These are phyloP conservation scores for Octonoba sinensis DNA, from an alignment of 2,888 invertebrate species.

Conservation along the genomic window DNA sequence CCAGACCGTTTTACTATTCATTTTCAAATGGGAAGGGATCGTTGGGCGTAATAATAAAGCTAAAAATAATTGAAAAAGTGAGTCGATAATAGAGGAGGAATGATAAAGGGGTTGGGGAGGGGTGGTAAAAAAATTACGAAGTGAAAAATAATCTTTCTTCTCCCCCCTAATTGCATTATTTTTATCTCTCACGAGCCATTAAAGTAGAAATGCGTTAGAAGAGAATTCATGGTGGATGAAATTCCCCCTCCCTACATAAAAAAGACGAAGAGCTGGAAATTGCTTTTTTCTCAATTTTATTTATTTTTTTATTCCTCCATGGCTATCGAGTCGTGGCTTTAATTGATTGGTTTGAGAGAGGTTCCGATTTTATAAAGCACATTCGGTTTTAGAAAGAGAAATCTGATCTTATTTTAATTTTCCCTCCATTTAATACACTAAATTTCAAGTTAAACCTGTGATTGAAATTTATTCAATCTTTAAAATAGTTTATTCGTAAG, in stretches of 20 bases:
- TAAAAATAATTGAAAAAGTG: slow-evolving; percentile 35
- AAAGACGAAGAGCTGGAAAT: slow-evolving; percentile 44
- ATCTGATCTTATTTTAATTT: neutral
- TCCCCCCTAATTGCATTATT: slow-evolving; percentile 62
- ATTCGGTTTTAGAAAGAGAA: slow-evolving; percentile 1
- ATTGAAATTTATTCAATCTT: no score
- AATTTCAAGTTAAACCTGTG: no score
- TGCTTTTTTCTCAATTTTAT: slow-evolving; percentile 28
- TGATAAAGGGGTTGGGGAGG: slow-evolving; percentile 1
- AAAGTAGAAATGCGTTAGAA: slow-evolving; percentile 52
- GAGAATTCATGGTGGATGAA: slow-evolving; percentile 14
- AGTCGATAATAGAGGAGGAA: slow-evolving; percentile 40
- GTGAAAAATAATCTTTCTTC: slow-evolving; percentile 51
- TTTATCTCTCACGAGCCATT: slow-evolving; percentile 57
- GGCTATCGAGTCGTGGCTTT: slow-evolving; percentile 41
- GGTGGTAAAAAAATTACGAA: slow-evolving; percentile 30
- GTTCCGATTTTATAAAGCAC: neutral
- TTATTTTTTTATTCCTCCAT: slow-evolving; percentile 8
- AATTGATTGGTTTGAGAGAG: slow-evolving; percentile 45
- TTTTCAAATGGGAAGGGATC: slow-evolving; percentile 14
- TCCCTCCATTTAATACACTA: no score
- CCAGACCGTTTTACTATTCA: slow-evolving; percentile 44
- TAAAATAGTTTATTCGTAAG: no score
- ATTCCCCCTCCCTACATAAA: slow-evolving; percentile 14
- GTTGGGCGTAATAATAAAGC: slow-evolving; percentile 13